Evolutionary conservation across 2,113 vertebrate species (phyloP).

Genomic region (Catharus bicknelli): DNA sequence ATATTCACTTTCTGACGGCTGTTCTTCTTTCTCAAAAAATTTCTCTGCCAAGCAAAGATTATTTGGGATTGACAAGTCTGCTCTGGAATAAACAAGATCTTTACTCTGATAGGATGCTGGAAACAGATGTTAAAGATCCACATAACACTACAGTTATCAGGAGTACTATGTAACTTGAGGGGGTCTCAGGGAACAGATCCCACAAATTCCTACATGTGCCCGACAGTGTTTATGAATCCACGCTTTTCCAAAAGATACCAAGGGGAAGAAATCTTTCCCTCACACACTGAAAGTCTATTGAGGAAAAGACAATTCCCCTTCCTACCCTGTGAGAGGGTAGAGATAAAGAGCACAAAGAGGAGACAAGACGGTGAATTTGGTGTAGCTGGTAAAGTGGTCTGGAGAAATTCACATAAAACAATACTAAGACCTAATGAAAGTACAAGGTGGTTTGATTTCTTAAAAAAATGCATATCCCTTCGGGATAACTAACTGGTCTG

Average conservation of each 20-base stretch:
- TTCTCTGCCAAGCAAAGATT: conserved; percentile 11
- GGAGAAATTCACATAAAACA: background rate
- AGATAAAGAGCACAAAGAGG: background rate
- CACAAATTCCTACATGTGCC: background rate
- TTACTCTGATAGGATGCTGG: background rate
- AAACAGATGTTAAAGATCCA: background rate
- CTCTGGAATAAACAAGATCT: conserved; percentile 34
- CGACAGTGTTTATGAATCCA: accelerated
- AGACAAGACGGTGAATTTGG: background rate
- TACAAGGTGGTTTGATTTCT: background rate
- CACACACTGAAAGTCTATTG: background rate
- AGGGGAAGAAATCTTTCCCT: background rate
- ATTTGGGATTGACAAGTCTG: background rate
- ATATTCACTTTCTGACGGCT: conserved; percentile 8
- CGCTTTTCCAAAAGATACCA: background rate
- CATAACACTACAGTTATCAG: background rate
- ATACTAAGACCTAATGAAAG: background rate
- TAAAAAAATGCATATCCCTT: background rate
- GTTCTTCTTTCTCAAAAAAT: background rate
- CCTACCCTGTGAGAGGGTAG: background rate
- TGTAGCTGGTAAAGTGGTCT: background rate
- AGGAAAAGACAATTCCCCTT: background rate
- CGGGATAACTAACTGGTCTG: background rate
- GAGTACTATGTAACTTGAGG: background rate
- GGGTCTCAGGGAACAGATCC: background rate